Conservation (phyloP, 2,888 invertebrate genomes). For the Zaprionus obscuricornis region DNA sequence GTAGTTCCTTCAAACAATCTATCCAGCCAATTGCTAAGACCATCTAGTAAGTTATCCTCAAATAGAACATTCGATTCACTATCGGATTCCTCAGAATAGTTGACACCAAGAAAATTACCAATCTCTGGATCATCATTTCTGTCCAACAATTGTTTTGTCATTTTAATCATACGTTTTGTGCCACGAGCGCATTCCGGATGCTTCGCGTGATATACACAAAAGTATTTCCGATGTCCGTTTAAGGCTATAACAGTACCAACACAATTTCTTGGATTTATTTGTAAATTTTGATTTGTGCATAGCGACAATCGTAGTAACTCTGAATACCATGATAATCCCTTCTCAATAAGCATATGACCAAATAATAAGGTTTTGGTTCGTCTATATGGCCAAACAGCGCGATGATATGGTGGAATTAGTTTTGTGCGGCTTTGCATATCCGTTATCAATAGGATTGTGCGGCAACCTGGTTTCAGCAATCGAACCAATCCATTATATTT, state of each 20-base stretch:
- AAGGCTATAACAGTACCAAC: constrained; percentile 97
- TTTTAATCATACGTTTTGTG: constrained; percentile 89
- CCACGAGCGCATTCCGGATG: constrained; percentile 91
- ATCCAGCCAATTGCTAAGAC: constrained; percentile 98
- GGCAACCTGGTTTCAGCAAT: constrained; percentile 96
- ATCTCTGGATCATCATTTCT: constrained; percentile 88
- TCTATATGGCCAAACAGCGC: constrained; percentile 97
- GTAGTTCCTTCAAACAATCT: constrained; percentile 98
- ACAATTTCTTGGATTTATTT: constrained; percentile 98
- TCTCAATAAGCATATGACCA: constrained; percentile 95
- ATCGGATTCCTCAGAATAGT: constrained; percentile 87
- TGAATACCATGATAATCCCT: constrained; percentile 96
- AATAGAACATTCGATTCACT: constrained; percentile 85
- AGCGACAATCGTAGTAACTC: constrained; percentile 94
- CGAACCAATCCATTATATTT: constrained; percentile 97
- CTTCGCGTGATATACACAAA: constrained; percentile 99
- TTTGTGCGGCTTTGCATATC: constrained; percentile 94
- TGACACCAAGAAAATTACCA: constrained; percentile 94
- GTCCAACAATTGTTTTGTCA: constrained; percentile 86
- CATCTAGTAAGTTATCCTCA: constrained; percentile 93
- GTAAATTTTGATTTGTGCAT: constrained; percentile 91
- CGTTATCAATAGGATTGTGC: constrained; percentile 95
- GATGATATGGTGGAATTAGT: constrained; percentile 95
- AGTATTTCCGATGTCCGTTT: constrained; percentile 98
- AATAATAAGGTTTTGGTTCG: constrained; percentile 98